Conservation (phyloP, 2,797 vertebrate species). For the Chelon auratus region DNA sequence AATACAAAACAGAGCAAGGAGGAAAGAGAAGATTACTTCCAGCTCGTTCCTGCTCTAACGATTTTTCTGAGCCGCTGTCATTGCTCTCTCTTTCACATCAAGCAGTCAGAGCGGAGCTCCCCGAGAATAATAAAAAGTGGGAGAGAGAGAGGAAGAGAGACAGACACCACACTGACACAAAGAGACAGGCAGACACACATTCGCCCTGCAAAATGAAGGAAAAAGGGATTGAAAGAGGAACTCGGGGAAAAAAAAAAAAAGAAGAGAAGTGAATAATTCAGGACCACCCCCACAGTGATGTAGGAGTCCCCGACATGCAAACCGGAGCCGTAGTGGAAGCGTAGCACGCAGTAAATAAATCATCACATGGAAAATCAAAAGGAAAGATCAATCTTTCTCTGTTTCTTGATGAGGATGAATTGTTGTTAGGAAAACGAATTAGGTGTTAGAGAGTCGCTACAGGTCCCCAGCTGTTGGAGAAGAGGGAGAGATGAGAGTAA, state of each 20-base stretch:
- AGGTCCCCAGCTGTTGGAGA: slow-evolving; percentile 50
- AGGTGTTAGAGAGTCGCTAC: slow-evolving; percentile 43
- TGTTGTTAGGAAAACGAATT: slow-evolving; percentile 64
- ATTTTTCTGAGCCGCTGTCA: slow-evolving; percentile 67
- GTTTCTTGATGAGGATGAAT: slow-evolving; percentile 39
- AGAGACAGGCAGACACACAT: slow-evolving; percentile 62
- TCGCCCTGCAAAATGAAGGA: slow-evolving; percentile 65
- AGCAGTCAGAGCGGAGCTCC: slow-evolving; percentile 64
- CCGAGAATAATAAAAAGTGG: slow-evolving; percentile 69
- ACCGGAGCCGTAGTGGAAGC: slow-evolving; percentile 61
- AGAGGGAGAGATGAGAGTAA: slow-evolving; percentile 25
- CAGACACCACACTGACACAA: slow-evolving; percentile 59
- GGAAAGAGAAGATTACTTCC: slow-evolving; percentile 63
- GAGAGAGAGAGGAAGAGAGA: slow-evolving; percentile 41
- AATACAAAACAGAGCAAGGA: slow-evolving; percentile 56
- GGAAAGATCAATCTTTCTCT: slow-evolving; percentile 55
- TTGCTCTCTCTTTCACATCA: slow-evolving; percentile 62
- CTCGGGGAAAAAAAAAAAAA: slow-evolving; percentile 21
- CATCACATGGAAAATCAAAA: slow-evolving; percentile 68
- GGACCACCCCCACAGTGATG: slow-evolving; percentile 52
- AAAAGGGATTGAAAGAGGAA: slow-evolving; percentile 65
- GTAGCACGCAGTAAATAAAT: slow-evolving; percentile 76
- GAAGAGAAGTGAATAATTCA: slow-evolving; percentile 73
- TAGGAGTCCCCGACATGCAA: slow-evolving; percentile 75
- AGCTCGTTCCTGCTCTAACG: slow-evolving; percentile 67